phyloP scores from a whole-genome alignment of 2,888 invertebrate species.

The Campoplex capitator region DNA sequence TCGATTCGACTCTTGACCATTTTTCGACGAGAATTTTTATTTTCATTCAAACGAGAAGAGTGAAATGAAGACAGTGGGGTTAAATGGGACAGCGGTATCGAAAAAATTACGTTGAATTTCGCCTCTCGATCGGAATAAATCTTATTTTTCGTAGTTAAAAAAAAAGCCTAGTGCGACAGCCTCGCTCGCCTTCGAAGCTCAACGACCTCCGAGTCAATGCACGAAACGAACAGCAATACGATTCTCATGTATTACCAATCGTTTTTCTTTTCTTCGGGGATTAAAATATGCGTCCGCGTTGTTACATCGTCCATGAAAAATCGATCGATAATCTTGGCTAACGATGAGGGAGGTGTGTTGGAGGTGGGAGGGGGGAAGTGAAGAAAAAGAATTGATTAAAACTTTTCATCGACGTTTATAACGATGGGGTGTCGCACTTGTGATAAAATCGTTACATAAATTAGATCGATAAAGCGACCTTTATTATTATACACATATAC shows the following conservation, averaged over 20 bases:
- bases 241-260: not conserved
- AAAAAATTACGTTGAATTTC: not conserved
- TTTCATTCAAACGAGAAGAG: not conserved
- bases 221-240: conserved; percentile 79
- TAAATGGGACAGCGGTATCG: not conserved
- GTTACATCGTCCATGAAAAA: conserved; percentile 53
- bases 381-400: conserved; percentile 40
- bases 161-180: conserved; percentile 49
- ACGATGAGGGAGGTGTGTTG: not conserved
- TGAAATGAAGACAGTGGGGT: not conserved
- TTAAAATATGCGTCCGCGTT: conserved; percentile 65
- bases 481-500: conserved; percentile 57
- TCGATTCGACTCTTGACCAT: conserved; percentile 14
- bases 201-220: conserved; percentile 77
- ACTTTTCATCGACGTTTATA: conserved; percentile 62
- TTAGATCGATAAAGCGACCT: conserved; percentile 61
- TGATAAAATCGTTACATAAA: conserved; percentile 76
- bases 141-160: not conserved
- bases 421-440: conserved; percentile 79
- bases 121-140: not conserved
- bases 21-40: not conserved
- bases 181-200: conserved; percentile 70
- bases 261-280: conserved; percentile 69
- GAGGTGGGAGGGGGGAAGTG: no score
- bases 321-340: conserved; percentile 40